These are phyloP conservation scores for Drosophila nr. perissopoda DNA, from an alignment of 2,888 invertebrate genomes.

Conservation along the genomic window DNA sequence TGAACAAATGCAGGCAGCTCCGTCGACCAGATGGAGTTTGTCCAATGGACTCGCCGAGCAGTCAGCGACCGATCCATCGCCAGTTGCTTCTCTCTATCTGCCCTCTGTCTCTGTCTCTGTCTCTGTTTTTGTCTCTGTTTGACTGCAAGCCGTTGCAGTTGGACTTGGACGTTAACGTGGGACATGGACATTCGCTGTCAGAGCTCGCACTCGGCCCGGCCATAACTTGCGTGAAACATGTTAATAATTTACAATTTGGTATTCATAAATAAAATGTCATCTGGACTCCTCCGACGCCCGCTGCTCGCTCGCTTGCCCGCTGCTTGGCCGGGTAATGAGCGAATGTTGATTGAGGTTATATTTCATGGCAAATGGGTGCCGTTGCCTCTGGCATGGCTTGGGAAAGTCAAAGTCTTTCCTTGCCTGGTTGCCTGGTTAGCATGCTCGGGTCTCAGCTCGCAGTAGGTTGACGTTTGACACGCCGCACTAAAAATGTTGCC, in stretches of 20 bases:
- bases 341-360: conserved; percentile 84
- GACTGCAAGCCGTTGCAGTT: conserved; percentile 17
- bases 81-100: conserved; percentile 19
- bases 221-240: conserved; percentile 83
- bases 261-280: conserved; percentile 85
- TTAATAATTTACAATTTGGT: conserved; percentile 85
- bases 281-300: conserved; percentile 57
- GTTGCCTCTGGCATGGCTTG: conserved; percentile 44
- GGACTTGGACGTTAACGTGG: conserved; percentile 34
- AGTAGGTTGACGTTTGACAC: conserved; percentile 75
- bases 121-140: not conserved
- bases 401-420: conserved; percentile 57
- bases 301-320: conserved; percentile 3
- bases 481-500: conserved; percentile 35
- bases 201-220: conserved; percentile 57
- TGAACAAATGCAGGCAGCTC: conserved; percentile 33
- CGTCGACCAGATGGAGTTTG: conserved; percentile 36
- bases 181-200: conserved; percentile 55
- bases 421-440: conserved; percentile 27
- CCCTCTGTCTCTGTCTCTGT: not conserved
- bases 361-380: conserved; percentile 80
- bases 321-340: conserved; percentile 71
- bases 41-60: conserved; percentile 47
- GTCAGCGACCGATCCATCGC: conserved; percentile 56
- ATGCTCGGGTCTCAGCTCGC: conserved; percentile 36